Evolutionary conservation across 2,113 vertebrate species (phyloP).

Genomic region (Podocnemis expansa): DNA sequence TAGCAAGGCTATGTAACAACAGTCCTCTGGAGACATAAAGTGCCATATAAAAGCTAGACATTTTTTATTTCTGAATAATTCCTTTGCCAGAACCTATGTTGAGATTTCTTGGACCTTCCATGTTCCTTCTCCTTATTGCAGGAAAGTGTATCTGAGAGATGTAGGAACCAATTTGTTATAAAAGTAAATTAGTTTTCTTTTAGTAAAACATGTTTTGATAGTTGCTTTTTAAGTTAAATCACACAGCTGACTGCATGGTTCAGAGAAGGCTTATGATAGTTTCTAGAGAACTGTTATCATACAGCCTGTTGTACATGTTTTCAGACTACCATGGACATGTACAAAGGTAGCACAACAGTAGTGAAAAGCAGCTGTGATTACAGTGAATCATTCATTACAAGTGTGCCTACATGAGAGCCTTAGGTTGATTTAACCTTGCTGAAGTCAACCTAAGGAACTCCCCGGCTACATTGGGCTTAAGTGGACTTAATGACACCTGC

Average conservation of each 20-base stretch:
- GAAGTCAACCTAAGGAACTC: no score
- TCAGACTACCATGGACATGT: background rate
- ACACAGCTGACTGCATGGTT: no score
- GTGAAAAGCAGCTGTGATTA: background rate
- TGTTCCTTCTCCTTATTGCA: background rate
- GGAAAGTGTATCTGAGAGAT: background rate
- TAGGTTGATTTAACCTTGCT: no score
- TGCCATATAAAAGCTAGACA: rapidly evolving
- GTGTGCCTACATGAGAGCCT: no score
- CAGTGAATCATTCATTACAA: background rate
- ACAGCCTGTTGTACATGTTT: no score
- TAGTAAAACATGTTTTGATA: no score
- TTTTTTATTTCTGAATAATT: background rate
- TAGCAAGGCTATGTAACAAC: background rate
- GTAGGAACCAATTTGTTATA: background rate
- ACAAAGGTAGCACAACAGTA: background rate
- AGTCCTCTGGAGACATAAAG: background rate
- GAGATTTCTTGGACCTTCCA: background rate
- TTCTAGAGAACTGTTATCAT: no score
- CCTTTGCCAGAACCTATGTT: background rate
- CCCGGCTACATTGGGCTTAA: no score
- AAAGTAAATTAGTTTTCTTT: no score
- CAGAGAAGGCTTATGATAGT: no score
- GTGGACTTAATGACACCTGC: no score
- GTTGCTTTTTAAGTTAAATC: no score